Percentiles rank a stretch among this genome's conserved stretches.
phyloP scores from a whole-genome alignment of 2,113 vertebrate genomes.

The Xyrauchen texanus region DNA sequence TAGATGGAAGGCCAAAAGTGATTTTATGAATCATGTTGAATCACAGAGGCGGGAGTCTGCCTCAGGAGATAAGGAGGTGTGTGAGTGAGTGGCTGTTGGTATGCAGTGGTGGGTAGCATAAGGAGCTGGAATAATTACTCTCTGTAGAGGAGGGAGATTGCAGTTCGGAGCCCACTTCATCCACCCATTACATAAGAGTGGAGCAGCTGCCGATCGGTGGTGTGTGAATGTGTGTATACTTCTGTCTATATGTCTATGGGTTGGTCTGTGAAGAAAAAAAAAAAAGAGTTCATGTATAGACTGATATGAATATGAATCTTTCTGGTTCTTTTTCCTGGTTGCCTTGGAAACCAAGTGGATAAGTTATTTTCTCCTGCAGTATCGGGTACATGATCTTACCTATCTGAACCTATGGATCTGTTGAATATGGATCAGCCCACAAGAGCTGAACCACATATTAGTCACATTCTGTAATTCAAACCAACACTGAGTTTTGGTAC shows the following conservation, averaged over 20 bases:
- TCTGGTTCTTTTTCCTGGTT: conserved; percentile 55
- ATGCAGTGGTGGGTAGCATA: conserved; percentile 49
- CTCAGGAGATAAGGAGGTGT: conserved; percentile 48
- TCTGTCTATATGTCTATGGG: conserved; percentile 9
- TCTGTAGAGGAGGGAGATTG: conserved; percentile 59
- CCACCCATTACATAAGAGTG: conserved; percentile 65
- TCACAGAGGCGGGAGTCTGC: conserved; percentile 48
- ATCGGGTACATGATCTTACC: not conserved
- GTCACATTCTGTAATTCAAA: not conserved
- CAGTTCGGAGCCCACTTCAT: conserved; percentile 64
- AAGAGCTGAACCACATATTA: too few relatives aligned
- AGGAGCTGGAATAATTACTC: conserved; percentile 62
- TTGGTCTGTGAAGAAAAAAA: not conserved
- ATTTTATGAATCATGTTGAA: conserved; percentile 50
- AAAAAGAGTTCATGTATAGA: conserved; percentile 29
- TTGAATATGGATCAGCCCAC: not conserved
- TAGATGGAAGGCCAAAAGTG: not conserved
- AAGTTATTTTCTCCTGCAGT: conserved; percentile 28
- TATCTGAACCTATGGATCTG: not conserved
- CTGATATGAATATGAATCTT: conserved; percentile 54
- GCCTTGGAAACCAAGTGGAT: conserved; percentile 65
- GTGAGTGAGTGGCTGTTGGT: conserved; percentile 51
- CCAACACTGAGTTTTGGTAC: too few relatives aligned
- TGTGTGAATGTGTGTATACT: too few relatives aligned
- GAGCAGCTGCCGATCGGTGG: conserved; percentile 37